Conservation (phyloP, 2,797 vertebrate genomes). For the Diplodus sargus region DNA sequence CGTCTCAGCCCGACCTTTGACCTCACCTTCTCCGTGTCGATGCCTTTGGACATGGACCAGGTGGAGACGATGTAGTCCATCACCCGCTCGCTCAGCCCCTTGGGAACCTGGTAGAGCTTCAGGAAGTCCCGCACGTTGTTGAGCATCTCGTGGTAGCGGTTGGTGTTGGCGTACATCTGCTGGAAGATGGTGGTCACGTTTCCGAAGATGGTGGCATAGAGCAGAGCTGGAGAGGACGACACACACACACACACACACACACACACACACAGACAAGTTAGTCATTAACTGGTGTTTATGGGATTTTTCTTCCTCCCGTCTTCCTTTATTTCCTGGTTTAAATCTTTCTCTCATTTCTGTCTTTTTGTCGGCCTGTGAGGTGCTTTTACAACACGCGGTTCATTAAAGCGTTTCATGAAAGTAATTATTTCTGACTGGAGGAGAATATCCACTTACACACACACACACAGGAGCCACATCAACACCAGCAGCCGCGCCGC, state of each 20-base stretch:
- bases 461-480: not conserved
- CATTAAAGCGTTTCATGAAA: constrained; percentile 12
- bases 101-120: constrained; percentile 97
- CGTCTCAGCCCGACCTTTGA: not conserved
- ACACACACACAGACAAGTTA: no score
- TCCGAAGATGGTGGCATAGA: constrained; percentile 98
- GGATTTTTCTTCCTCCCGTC: not conserved
- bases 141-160: constrained; percentile 97
- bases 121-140: constrained; percentile 97
- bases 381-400: not conserved
- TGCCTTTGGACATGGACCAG: constrained; percentile 99
- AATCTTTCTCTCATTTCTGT: not conserved
- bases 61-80: constrained; percentile 99
- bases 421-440: constrained; percentile 6
- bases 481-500: not conserved
- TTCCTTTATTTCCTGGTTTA: not conserved
- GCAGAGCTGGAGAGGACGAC: constrained; percentile 87
- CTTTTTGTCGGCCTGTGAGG: not conserved
- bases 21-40: constrained; percentile 96
- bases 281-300: not conserved
- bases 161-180: constrained; percentile 99
- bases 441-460: not conserved
- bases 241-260: not conserved
- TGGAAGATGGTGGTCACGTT: constrained; percentile 99
- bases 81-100: constrained; percentile 96